phyloP scores from a whole-genome alignment of 2,888 invertebrate species.

The Melipona bicolor region DNA sequence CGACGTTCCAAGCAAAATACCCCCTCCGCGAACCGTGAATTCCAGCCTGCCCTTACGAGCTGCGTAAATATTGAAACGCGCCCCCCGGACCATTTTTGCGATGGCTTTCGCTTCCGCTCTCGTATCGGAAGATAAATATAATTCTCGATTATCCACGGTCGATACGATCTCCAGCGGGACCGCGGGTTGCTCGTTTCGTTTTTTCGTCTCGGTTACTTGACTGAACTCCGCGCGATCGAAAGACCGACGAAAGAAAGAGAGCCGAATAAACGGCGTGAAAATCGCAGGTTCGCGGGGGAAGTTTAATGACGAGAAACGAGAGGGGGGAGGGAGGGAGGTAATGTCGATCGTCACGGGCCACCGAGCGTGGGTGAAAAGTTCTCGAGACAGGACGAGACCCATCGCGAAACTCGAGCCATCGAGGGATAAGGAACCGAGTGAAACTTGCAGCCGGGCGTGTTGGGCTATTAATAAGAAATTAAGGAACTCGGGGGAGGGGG shows the following conservation, averaged over 20 bases:
- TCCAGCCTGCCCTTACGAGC: neutral
- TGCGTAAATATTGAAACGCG: conserved; percentile 42
- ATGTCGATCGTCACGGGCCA: conserved; percentile 26
- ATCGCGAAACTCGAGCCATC: conserved; percentile 1
- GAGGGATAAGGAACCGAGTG: conserved; percentile 25
- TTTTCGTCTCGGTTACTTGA: neutral
- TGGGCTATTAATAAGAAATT: conserved; percentile 54
- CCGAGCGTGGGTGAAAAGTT: conserved; percentile 44
- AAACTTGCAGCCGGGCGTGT: conserved; percentile 4
- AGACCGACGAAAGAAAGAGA: neutral
- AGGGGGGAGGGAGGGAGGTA: conserved; percentile 36
- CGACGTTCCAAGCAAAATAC: conserved; percentile 4
- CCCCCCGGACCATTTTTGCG: conserved; percentile 3
- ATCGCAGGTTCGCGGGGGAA: neutral
- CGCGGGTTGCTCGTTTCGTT: neutral
- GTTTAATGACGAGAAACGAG: conserved; percentile 10
- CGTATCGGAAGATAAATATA: conserved; percentile 18
- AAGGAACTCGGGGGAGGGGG: conserved; percentile 30
- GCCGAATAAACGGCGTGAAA: neutral
- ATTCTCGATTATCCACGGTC: conserved; percentile 23
- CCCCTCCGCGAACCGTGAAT: neutral
- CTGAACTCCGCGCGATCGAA: neutral
- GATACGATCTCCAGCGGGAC: neutral
- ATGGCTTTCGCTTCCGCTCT: neutral
- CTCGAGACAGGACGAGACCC: neutral